Evolutionary conservation across 2,888 invertebrate species (phyloP).

Genomic region (Bruchidius siliquastri): DNA sequence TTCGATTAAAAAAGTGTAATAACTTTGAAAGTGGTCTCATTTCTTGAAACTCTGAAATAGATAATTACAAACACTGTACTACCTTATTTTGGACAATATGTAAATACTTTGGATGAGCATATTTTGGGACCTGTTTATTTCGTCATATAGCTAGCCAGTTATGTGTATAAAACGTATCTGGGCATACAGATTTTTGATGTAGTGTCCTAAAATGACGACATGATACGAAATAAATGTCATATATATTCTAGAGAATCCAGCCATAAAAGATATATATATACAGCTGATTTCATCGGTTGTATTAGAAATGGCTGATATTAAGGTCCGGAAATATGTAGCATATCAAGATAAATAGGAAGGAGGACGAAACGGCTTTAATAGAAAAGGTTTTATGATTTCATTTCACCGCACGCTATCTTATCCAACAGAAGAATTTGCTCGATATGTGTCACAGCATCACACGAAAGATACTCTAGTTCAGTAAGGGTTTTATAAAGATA

Average conservation of each 20-base stretch:
- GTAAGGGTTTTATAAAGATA: background rate
- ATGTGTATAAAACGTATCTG: no score
- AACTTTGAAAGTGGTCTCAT: no score
- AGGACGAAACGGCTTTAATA: background rate
- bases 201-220: no score
- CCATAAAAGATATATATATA: background rate
- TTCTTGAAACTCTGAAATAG: no score
- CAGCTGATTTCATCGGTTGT: background rate
- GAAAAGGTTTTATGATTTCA: background rate
- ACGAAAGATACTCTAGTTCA: background rate
- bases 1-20: no score
- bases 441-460: background rate
- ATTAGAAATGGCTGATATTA: background rate
- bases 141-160: no score
- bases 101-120: no score
- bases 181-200: no score
- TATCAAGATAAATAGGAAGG: background rate
- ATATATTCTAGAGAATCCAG: background rate
- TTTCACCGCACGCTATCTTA: background rate
- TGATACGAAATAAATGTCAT: no score
- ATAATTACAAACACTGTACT: no score
- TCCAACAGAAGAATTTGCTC: background rate
- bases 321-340: background rate
- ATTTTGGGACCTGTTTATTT: no score
- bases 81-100: no score